Conservation (phyloP, 2,797 vertebrate genomes). For the Sarcophilus harrisii region DNA sequence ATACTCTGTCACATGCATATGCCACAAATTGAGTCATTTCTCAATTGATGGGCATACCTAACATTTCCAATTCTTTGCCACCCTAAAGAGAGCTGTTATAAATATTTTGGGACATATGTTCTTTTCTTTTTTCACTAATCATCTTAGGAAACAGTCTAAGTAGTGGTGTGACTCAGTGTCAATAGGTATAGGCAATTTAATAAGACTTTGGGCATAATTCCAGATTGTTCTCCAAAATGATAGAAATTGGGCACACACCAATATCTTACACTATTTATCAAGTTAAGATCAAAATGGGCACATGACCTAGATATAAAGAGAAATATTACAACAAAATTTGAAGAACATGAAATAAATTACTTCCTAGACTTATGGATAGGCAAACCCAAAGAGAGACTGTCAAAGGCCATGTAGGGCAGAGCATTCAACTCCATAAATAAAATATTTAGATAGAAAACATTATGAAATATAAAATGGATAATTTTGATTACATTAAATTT, state of each 20-base stretch:
- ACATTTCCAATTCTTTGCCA: neutral
- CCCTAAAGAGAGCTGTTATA: neutral
- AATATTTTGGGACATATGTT: neutral
- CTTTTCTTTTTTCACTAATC: neutral
- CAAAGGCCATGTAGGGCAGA: too few species aligned
- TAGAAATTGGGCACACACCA: too few species aligned
- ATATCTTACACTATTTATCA: too few species aligned
- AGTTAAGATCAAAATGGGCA: too few species aligned
- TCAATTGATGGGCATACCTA: neutral
- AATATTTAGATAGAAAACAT: neutral
- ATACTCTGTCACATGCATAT: neutral
- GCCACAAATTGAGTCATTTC: neutral
- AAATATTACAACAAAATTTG: too few species aligned
- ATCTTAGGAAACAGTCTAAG: neutral
- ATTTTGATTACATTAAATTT: neutral
- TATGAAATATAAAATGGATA: neutral
- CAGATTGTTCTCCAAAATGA: neutral
- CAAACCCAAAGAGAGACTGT: too few species aligned
- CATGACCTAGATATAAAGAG: too few species aligned
- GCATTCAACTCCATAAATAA: too few species aligned
- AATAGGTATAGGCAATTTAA: neutral
- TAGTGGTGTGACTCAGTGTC: neutral
- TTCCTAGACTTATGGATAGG: too few species aligned
- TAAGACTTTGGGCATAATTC: neutral
- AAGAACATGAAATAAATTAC: too few species aligned